A percentile compares a stretch with the other conserved stretches of the same genome.
phyloP scores from a whole-genome alignment of 2,113 vertebrate genomes.

The Paramisgurnus dabryanus region DNA sequence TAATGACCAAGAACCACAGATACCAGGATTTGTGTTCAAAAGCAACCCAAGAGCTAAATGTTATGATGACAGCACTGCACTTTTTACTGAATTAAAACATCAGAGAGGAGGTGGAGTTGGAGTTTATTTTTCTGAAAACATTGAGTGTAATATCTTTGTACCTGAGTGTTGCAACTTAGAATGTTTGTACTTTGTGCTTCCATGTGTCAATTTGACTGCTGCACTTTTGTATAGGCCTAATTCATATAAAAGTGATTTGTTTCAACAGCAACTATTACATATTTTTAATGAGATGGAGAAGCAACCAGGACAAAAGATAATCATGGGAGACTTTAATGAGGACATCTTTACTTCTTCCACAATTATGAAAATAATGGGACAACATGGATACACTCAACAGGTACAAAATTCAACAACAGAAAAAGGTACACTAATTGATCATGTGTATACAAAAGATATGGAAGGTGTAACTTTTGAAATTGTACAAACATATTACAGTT shows the following conservation, averaged over 20 bases:
- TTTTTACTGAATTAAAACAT: slow-evolving; percentile 18
- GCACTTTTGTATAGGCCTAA: slow-evolving; percentile 34
- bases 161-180: slow-evolving; percentile 22
- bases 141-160: background rate
- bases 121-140: slow-evolving; percentile 5
- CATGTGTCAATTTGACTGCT: slow-evolving; percentile 19
- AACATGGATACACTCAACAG: too few species aligned
- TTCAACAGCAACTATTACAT: background rate
- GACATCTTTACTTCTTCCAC: too few species aligned
- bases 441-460: background rate
- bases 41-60: slow-evolving; percentile 27
- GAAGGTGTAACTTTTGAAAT: background rate
- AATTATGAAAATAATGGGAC: too few species aligned
- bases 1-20: slow-evolving; percentile 28
- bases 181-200: background rate
- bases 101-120: slow-evolving; percentile 39
- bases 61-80: background rate
- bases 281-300: too few species aligned
- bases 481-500: background rate
- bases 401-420: background rate
- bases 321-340: too few species aligned
- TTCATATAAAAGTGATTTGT: background rate
- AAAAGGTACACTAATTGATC: background rate
- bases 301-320: too few species aligned
- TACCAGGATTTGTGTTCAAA: slow-evolving; percentile 18